Conservation (phyloP, 2,797 vertebrate species). For the Myotis planiceps region DNA sequence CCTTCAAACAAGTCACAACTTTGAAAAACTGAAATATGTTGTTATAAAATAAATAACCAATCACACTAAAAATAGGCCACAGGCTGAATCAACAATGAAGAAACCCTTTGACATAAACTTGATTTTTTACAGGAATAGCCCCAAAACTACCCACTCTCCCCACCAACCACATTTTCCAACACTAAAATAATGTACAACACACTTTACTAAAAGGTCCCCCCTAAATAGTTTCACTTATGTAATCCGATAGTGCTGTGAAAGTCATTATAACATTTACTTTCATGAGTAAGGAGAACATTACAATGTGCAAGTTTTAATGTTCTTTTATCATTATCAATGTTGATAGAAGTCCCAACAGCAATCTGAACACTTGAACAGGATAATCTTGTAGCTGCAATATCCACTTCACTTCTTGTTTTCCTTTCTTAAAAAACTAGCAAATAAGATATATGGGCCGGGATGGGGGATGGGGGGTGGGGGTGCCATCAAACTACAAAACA, state of each 20-base stretch:
- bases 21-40: constrained; percentile 9
- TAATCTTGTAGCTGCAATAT: constrained; percentile 46
- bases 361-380: constrained; percentile 46
- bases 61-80: constrained; percentile 7
- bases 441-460: neutral
- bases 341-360: constrained; percentile 56
- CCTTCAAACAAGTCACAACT: neutral
- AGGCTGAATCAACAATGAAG: neutral
- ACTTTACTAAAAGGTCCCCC: neutral
- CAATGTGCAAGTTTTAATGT: neutral
- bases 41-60: neutral
- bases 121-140: neutral
- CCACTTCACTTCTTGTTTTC: constrained; percentile 29
- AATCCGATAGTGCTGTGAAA: neutral
- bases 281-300: constrained; percentile 30
- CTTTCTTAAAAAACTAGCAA: constrained; percentile 51
- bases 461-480: too few species aligned
- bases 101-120: neutral
- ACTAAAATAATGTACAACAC: neutral
- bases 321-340: constrained; percentile 5
- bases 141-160: neutral
- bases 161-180: neutral
- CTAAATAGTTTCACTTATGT: constrained; percentile 34
- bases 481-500: constrained; percentile 2
- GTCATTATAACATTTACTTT: constrained; percentile 32